phyloP scores from a whole-genome alignment of 2,797 vertebrate species.

The Gymnopithys bicolor region DNA sequence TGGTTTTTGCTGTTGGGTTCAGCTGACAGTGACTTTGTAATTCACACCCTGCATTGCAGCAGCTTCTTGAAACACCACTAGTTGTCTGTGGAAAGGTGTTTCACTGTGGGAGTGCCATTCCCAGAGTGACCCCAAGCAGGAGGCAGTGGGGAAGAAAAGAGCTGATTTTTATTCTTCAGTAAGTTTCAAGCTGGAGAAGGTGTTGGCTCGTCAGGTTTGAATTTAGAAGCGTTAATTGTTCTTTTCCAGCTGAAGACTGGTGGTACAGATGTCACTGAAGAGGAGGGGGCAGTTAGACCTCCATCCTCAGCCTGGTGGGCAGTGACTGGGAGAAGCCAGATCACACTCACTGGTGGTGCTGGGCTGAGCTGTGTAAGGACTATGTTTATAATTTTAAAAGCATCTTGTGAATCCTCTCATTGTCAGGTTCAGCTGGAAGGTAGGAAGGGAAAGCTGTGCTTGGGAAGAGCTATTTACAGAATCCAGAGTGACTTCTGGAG shows the following conservation, averaged over 20 bases:
- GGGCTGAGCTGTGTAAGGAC: background rate
- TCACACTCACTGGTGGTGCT: background rate
- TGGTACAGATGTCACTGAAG: background rate
- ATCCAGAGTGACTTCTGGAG: background rate
- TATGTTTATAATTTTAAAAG: accelerated
- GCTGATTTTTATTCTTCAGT: background rate
- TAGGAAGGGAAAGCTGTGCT: background rate
- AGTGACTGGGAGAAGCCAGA: background rate
- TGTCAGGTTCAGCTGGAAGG: background rate
- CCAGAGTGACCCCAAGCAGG: background rate
- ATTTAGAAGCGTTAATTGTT: background rate
- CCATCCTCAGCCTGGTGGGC: background rate
- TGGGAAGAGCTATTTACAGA: background rate
- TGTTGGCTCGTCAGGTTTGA: background rate
- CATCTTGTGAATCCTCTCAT: background rate
- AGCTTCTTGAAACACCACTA: background rate
- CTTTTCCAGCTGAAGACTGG: background rate
- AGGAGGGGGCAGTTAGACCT: background rate
- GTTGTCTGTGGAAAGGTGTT: background rate
- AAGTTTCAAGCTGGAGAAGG: background rate
- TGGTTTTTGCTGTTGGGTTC: background rate
- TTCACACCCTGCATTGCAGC: background rate
- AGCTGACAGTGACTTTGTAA: background rate
- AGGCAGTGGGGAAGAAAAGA: background rate
- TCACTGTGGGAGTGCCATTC: background rate